Evolutionary conservation across 2,113 vertebrate species (phyloP).

Genomic region (Lepisosteus oculatus): DNA sequence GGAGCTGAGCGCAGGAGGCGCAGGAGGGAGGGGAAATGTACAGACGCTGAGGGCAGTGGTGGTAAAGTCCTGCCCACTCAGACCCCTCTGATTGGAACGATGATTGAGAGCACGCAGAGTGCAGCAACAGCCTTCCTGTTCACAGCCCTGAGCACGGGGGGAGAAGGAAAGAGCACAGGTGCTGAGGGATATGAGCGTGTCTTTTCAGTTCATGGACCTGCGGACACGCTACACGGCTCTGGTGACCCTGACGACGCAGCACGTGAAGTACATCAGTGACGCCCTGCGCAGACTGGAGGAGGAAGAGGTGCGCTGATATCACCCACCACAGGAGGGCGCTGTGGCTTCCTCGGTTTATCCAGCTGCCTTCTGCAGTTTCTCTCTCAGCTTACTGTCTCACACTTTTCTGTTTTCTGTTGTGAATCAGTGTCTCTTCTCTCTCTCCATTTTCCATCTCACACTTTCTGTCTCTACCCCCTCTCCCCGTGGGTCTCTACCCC

Average conservation of each 20-base stretch:
- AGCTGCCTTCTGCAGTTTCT: neutral
- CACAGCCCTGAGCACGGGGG: too few species aligned
- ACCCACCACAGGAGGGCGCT: too few species aligned
- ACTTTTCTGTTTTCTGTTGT: too few species aligned
- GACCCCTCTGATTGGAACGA: too few species aligned
- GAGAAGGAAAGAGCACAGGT: neutral
- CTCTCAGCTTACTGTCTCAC: too few species aligned
- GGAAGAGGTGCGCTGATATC: constrained; percentile 77
- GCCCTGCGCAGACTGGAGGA: constrained; percentile 87
- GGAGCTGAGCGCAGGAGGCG: neutral
- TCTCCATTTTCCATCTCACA: neutral
- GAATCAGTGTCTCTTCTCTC: neutral
- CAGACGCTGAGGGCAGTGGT: too few species aligned
- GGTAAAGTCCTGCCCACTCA: too few species aligned
- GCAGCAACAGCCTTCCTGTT: too few species aligned
- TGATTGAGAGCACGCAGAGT: too few species aligned
- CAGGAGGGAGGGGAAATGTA: neutral
- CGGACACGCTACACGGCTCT: constrained; percentile 92
- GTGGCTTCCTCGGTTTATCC: neutral
- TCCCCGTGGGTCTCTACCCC: too few species aligned
- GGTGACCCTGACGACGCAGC: constrained; percentile 92
- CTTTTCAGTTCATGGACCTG: constrained; percentile 91
- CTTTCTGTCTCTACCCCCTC: too few species aligned
- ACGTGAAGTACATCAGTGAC: constrained; percentile 97
- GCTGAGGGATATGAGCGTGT: constrained; percentile 1